phyloP scores from a whole-genome alignment of 2,888 invertebrate genomes.

The Metopia argyrocephala region DNA sequence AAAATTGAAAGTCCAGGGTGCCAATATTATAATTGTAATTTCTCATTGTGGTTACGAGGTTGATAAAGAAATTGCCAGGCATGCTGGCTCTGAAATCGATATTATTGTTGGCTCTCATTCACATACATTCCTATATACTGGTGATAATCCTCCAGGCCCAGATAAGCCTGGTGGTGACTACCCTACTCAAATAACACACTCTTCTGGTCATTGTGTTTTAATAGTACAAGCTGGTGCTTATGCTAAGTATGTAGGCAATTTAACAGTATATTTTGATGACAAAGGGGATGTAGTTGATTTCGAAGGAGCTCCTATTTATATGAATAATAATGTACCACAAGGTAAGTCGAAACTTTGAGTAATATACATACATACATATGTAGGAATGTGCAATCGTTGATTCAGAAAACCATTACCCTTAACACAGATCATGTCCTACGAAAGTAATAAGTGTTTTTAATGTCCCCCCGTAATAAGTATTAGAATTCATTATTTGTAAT shows the following conservation, averaged over 20 bases:
- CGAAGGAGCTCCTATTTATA: conserved; percentile 86
- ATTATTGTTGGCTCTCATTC: conserved; percentile 92
- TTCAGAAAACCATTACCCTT: too few species aligned
- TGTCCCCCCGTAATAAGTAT: too few species aligned
- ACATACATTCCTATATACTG: conserved; percentile 87
- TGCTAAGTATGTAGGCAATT: conserved; percentile 87
- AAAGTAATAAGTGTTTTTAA: too few species aligned
- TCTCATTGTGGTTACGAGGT: conserved; percentile 89
- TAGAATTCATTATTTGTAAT: too few species aligned
- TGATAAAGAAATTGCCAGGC: conserved; percentile 83
- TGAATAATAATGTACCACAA: conserved; percentile 82
- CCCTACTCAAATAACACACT: conserved; percentile 81
- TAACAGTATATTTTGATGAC: conserved; percentile 85
- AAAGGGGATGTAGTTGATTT: conserved; percentile 83
- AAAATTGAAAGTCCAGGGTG: conserved; percentile 81
- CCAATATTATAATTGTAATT: conserved; percentile 89
- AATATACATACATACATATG: too few species aligned
- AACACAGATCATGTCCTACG: too few species aligned
- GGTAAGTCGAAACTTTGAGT: conserved; percentile 80
- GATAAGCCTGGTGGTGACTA: conserved; percentile 83
- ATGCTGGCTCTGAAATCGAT: conserved; percentile 84
- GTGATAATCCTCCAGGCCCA: conserved; percentile 80
- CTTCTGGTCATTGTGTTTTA: conserved; percentile 78
- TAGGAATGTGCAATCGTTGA: too few species aligned
- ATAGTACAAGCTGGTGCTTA: conserved; percentile 87